A percentile compares a stretch with the other conserved stretches of the same genome.
Evolutionary conservation across 1,140 invertebrate genomes (phyloP).

Genomic region (Sycophaga agraensis): DNA sequence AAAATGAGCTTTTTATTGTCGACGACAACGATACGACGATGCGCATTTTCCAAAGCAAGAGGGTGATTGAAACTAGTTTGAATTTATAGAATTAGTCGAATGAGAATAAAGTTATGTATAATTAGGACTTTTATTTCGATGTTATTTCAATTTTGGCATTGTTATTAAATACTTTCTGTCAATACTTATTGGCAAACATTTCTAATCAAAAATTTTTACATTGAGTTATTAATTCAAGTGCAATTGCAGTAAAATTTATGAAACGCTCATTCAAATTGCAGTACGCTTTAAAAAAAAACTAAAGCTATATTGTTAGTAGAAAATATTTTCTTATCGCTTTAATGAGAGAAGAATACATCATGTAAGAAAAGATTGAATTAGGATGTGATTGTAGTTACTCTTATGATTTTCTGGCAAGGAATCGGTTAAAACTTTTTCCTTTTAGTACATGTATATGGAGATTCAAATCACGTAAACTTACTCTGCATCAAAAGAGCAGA

Average conservation of each 20-base stretch:
- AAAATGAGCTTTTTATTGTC: neutral
- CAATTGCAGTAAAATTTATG: too few species aligned
- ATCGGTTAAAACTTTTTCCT: too few species aligned
- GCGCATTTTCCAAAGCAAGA: neutral
- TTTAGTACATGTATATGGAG: too few species aligned
- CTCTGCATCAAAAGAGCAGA: too few species aligned
- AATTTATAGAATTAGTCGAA: conserved; percentile 1
- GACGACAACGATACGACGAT: neutral
- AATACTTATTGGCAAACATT: too few species aligned
- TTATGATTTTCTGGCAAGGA: neutral
- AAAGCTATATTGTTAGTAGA: neutral
- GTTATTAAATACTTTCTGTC: conserved; percentile 4
- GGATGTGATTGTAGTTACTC: neutral
- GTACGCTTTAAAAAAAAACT: too few species aligned
- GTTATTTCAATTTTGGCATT: neutral
- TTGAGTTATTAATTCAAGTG: too few species aligned
- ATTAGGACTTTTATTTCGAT: neutral
- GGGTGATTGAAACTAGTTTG: neutral
- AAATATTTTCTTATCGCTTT: neutral
- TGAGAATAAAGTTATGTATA: neutral
- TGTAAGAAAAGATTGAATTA: neutral
- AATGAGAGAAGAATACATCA: neutral
- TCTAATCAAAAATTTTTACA: too few species aligned
- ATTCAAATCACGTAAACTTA: too few species aligned
- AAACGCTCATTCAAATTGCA: too few species aligned